Base-by-base conservation (phyloP, 1,140 invertebrate species). In the Diachasmimorpha longicaudata region DNA sequence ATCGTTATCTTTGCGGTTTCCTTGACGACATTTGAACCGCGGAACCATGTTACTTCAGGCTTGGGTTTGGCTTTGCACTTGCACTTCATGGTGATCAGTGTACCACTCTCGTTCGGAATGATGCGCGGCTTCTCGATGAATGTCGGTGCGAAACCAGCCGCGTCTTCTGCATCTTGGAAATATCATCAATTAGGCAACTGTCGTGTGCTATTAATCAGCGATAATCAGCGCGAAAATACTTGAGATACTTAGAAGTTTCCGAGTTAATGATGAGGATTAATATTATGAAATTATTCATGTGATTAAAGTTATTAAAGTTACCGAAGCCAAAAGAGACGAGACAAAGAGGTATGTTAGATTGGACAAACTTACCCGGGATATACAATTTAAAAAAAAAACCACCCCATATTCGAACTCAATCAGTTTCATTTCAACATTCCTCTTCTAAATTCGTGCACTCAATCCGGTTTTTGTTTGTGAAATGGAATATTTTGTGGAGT, bases 91-190 rank as follows among this genome's bases (percentile, higher is more conserved):
- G 96, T 96, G 83, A 99, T 98, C 69, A 98, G 91, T 77, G 96
- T 97, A 72, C 96, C 96, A 85, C 93, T 96, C 88, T 98, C 97
- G 89, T 99, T 99, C 81, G 98, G 96, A 90, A 98, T 97, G 86
- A 99, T 99, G 89, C 95, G 93, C 52, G 98, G 98, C 91, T 99
- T 98, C 86, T 98, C 98, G 82, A 97, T 92, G 88, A 99, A 98
- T 58, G 96, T 96, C 68, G 98, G 98, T 77, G 97, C 95, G 88
- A 96, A 95, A 81, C 96, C 95, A 82, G 94, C 94, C 79, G 93
- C 93, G 88, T 96, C 95, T 89, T 96, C 95, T 87, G 95, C 95
- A 92, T 95, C 95, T 96, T 92, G 86, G 91, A 90, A 84, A 87
- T 76, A 88, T 85, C 80, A 81, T 83, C 72, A 79, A 80, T 89